These are phyloP conservation scores for Erebia epiphron DNA, from an alignment of 2,888 invertebrate genomes.

Conservation along the genomic window DNA sequence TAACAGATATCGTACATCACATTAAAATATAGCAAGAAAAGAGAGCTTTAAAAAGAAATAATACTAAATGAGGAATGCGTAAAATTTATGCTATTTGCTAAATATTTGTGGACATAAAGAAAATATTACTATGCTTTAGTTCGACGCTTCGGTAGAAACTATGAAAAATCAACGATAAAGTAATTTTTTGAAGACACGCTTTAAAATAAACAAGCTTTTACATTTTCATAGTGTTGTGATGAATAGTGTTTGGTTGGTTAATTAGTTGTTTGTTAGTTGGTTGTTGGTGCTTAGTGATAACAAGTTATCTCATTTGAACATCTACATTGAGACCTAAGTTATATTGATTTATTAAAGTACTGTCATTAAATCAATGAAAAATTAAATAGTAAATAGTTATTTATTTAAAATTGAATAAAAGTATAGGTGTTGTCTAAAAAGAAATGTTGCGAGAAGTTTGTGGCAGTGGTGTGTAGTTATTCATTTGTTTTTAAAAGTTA, in stretches of 20 bases:
- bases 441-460: background rate
- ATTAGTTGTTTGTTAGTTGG: slow-evolving; percentile 14
- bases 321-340: background rate
- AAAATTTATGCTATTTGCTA: slow-evolving; percentile 3
- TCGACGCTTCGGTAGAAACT: slow-evolving; percentile 9
- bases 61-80: slow-evolving; percentile 5
- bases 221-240: slow-evolving; percentile 18
- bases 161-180: slow-evolving; percentile 4
- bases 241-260: slow-evolving; percentile 19
- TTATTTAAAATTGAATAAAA: background rate
- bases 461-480: background rate
- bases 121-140: background rate
- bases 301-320: background rate
- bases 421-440: background rate
- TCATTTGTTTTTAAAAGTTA: background rate
- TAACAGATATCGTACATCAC: slow-evolving; percentile 9
- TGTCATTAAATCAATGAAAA: background rate
- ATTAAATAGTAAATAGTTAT: background rate
- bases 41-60: background rate
- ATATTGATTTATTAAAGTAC: background rate
- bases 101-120: background rate
- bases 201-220: slow-evolving; percentile 10
- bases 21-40: slow-evolving; percentile 4
- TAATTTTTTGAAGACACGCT: slow-evolving; percentile 1
- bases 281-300: slow-evolving; percentile 11